A percentile compares a stretch with the other conserved stretches of the same genome.
These are phyloP conservation scores for Bradypus variegatus DNA, from an alignment of 2,797 vertebrate genomes.

Conservation along the genomic window DNA sequence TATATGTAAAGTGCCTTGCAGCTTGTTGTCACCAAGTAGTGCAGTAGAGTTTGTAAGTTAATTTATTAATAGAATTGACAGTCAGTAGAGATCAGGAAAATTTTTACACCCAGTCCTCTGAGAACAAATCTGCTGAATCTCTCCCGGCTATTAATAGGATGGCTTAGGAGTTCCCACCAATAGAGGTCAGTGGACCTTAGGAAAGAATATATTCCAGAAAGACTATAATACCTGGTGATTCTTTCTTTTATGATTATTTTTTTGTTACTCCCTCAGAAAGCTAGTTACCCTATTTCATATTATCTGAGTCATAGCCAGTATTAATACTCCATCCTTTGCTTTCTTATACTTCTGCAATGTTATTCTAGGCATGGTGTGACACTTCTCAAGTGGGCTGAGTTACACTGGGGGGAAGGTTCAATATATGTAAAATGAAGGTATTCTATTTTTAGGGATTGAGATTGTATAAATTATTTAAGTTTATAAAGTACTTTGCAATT, in stretches of 20 bases:
- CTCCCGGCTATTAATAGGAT: constrained; percentile 58
- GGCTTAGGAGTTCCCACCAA: constrained; percentile 53
- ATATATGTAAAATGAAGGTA: not conserved
- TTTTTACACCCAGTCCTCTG: constrained; percentile 46
- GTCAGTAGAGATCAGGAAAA: constrained; percentile 44
- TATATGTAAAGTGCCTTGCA: constrained; percentile 15
- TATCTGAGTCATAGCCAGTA: not conserved
- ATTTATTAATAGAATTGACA: constrained; percentile 66
- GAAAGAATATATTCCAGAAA: not conserved
- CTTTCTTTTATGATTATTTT: not conserved
- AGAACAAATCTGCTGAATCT: constrained; percentile 48
- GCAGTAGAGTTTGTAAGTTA: constrained; percentile 60
- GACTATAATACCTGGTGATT: not conserved
- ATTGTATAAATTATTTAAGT: not conserved
- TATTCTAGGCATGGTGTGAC: not conserved
- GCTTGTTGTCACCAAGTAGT: constrained; percentile 46
- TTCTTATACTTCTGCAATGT: not conserved
- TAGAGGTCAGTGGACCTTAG: constrained; percentile 23
- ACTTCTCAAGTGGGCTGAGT: not conserved
- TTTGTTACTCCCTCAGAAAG: not conserved
- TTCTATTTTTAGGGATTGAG: not conserved
- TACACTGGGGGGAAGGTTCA: not conserved
- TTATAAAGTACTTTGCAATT: constrained; percentile 16
- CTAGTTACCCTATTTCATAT: not conserved
- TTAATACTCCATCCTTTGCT: not conserved